These are phyloP conservation scores for Galendromus occidentalis DNA, from an alignment of 1,140 invertebrate species.

Conservation along the genomic window DNA sequence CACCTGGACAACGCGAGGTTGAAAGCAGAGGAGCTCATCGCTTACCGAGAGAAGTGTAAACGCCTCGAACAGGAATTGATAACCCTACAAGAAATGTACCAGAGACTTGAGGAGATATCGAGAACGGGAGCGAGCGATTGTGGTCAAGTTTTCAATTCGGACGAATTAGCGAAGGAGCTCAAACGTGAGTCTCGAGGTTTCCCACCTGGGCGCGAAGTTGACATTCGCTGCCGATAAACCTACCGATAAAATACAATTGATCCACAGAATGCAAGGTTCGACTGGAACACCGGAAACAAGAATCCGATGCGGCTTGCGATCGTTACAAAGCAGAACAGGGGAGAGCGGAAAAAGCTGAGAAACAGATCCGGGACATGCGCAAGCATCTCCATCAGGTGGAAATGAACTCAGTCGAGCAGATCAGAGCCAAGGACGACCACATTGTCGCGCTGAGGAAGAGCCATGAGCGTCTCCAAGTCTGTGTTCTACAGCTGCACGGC, in stretches of 20 bases:
- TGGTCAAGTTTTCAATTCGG: background rate
- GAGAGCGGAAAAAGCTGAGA: background rate
- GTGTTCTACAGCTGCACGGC: background rate
- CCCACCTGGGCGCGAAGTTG: background rate
- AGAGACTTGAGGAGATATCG: background rate
- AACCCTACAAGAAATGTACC: background rate
- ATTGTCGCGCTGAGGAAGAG: background rate
- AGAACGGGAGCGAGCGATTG: background rate
- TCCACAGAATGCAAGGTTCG: background rate
- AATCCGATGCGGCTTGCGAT: background rate
- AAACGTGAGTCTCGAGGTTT: background rate
- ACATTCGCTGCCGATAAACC: background rate
- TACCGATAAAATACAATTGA: background rate
- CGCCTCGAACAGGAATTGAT: background rate
- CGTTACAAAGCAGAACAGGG: background rate
- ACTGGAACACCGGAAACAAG: constrained; percentile 2
- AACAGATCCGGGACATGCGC: background rate
- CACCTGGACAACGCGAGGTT: background rate
- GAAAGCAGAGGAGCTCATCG: background rate
- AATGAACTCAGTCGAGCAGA: background rate
- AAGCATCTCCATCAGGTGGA: background rate
- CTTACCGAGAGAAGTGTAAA: background rate
- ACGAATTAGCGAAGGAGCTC: background rate
- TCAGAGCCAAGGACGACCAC: background rate
- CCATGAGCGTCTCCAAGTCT: background rate